Base-by-base conservation (phyloP, 2,888 invertebrate genomes). In the Eilema caniola region DNA sequence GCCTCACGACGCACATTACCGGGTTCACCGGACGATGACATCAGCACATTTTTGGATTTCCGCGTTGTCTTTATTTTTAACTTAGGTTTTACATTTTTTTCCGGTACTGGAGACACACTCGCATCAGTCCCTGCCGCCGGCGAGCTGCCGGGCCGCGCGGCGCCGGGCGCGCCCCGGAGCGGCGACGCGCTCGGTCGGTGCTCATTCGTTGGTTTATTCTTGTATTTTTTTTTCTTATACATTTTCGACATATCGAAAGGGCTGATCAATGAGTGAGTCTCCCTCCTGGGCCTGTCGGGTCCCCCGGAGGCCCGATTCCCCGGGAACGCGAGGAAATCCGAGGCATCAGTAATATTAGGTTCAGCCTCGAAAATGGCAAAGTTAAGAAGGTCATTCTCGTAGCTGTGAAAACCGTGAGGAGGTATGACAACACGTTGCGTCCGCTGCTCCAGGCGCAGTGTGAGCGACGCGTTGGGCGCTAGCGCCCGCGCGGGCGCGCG, bases 241-340 rank as follows among this genome's bases (percentile, higher is more conserved):
- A 92, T 85, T 67, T 88, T 90, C 0, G 92, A 90, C 67, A 94
- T 87, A 67, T 94, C 93, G 73, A 91, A 93, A 2, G 93, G 87
- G 1, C 90, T 89, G 41, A 93, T 92, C 28, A 93, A 88, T 0
- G 92, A 85, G 69, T 89, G 89, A 0, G 90, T 79, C n/a, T 87
- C 88, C 16, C 90, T 83, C 61, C 82, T 86, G 68, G 73, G 67
- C 12, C 87, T 75, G 25, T 60, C 67, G 16, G 66, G 37, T 60
- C 53, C 66, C 61, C 57, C 66, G 23, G 78, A 12, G 14, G 60
- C n/a, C 8, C 69, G 14, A 23, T 66, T 77, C 12, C 73, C 73
- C 4, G 66, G 33, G 14, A 75, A 62, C 23, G 70, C 14, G 16
- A 75, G 28, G 14, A 77, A 33, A 11, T 75, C 71, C 11, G 60